Evolutionary conservation across 1,140 invertebrate species (phyloP).

Genomic region (Spodoptera frugiperda): DNA sequence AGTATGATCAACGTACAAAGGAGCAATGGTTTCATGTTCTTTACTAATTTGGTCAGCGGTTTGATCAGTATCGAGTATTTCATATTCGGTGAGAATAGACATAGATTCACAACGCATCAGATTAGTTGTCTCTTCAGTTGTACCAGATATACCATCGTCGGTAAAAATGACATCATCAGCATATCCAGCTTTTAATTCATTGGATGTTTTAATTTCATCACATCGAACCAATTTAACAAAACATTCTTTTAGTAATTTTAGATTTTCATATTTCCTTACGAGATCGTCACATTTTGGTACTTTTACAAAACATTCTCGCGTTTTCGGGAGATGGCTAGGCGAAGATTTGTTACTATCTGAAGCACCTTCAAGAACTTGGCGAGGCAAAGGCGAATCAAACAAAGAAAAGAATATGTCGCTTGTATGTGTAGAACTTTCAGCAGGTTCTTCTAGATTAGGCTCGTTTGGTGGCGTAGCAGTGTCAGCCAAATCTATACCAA

Average conservation of each 20-base stretch:
- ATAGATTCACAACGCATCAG: conserved; percentile 57
- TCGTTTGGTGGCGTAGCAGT: background rate
- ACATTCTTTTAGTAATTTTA: conserved; percentile 58
- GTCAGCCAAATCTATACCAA: conserved; percentile 44
- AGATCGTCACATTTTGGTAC: conserved; percentile 62
- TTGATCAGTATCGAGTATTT: conserved; percentile 9
- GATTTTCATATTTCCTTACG: conserved; percentile 53
- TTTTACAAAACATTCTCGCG: conserved; percentile 55
- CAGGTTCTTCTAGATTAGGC: background rate
- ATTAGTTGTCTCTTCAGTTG: background rate
- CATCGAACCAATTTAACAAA: conserved; percentile 68
- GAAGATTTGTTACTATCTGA: background rate
- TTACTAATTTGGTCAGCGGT: conserved; percentile 31
- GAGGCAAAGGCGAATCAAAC: background rate
- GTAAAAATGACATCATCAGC: conserved; percentile 34
- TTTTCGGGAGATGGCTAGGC: background rate
- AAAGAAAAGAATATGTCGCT: background rate
- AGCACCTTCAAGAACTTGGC: background rate
- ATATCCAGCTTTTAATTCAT: background rate
- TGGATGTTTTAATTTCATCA: conserved; percentile 50
- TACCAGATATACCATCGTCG: conserved; percentile 25
- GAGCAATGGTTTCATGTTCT: conserved; percentile 54
- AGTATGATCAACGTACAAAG: conserved; percentile 14
- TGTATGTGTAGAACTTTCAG: conserved; percentile 2
- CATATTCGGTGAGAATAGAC: conserved; percentile 67